Evolutionary conservation across 2,888 invertebrate species (phyloP), one percentile per base, ranked within the genome.

Genomic region (Thymelicus acteon): DNA sequence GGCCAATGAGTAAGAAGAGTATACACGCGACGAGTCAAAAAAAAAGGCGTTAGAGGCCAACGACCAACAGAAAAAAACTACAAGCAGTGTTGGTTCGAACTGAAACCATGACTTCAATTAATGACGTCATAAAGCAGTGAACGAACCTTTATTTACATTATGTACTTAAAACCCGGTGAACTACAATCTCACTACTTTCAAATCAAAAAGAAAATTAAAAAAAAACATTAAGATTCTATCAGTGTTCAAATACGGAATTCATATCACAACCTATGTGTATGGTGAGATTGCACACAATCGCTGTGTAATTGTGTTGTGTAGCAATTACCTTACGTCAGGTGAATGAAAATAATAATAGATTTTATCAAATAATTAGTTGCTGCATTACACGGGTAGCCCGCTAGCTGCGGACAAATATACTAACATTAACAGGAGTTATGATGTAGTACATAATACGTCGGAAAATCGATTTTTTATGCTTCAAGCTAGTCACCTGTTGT

Each of bases 311-410:
- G 69, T 69, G 63, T 63, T 37, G 62, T 69, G 58, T 49, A 37
- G 63, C 63, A 63, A 69, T 69, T 69, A 69, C 48, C 63, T 63
- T 64, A 63, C 69, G 69, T 69, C 39, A 52, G 47, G 58, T 47
- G 69, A 47, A 69, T 69, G 69, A 69, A 68, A 69, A 69, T 69
- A 69, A 69, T 63, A 69, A 57, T 57, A 69, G 69, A 69, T 69
- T 58, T 69, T 69, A 69, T 69, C 69, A 69, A 70, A 69, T 69
- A 69, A 69, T 69, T 69, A 69, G 69, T 69, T 69, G 57, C 62
- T 69, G 39, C 63, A 69, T 69, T 69, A 69, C 69, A 63, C 63
- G 69, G 47, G 24, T 69, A 58, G 69, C 69, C 47, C 63, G 57
- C 40, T 19, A 49, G 39, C 39, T 24, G 49, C 44, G 57, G 58